Percentiles rank a stretch among this genome's conserved stretches.
Evolutionary conservation across 2,113 vertebrate species (phyloP).

Genomic region (Ploceus nigricollis): DNA sequence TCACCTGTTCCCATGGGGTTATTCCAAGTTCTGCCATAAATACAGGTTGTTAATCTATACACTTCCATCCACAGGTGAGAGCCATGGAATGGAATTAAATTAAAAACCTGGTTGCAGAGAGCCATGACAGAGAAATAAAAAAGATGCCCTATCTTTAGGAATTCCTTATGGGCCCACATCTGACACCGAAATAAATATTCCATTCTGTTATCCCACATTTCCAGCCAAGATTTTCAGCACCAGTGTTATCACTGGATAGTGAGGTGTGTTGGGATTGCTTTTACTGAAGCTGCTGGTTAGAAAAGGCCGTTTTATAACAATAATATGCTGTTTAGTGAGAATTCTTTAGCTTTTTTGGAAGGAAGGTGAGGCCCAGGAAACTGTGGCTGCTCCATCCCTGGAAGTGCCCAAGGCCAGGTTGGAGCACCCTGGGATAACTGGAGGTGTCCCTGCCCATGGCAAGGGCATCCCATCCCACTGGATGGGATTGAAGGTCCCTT

Average conservation of each 20-base stretch:
- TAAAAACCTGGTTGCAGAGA: background rate
- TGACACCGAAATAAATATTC: background rate
- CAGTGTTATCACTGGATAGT: too few relatives aligned
- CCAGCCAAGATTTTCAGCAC: background rate
- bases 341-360: background rate
- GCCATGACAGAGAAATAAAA: background rate
- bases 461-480: background rate
- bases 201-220: background rate
- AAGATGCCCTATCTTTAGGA: too few relatives aligned
- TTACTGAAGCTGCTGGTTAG: background rate
- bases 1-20: background rate
- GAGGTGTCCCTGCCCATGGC: background rate
- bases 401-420: background rate
- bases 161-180: fast-evolving
- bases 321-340: fast-evolving
- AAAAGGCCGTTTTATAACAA: background rate
- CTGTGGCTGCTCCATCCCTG: background rate
- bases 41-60: background rate
- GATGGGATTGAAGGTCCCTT: background rate
- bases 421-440: background rate
- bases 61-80: background rate
- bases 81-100: background rate
- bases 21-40: background rate
- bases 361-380: background rate
- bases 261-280: background rate